Evolutionary conservation across 2,113 vertebrate genomes (phyloP), one percentile per base, ranked within the genome.

Genomic region (Elaphurus davidianus): DNA sequence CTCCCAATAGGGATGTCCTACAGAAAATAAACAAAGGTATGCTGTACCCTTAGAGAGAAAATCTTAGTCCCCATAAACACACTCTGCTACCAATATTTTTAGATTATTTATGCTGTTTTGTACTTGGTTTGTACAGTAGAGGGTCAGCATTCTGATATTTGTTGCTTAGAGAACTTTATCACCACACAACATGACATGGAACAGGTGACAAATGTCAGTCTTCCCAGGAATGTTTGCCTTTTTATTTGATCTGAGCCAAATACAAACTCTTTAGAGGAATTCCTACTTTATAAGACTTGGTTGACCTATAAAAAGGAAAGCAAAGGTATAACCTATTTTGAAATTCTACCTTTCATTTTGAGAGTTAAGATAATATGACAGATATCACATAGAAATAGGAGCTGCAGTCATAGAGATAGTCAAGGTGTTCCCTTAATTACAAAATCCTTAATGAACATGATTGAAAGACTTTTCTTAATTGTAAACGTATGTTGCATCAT

Each of bases 181-280:
- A 59, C 12, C 55, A 91, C 5, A 74, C 40, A 45, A 78, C 91
- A 88, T 74, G 96, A 27, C 87, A 97, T 43, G n/a, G 27, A 96
- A 95, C 86, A 59, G 89, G 64, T 97, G 67, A 90, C 94, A 90
- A 94, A 97, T 91, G 86, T 90, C 36, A 89, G 92, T 98, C 98
- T 98, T 97, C 36, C 78, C 78, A 95, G 87, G 89, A 60, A 6
- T 94, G 55, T 96, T 98, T 98, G 45, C 83, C 88, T 96, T 98
- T 81, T 59, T 62, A 87, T 79, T 96, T 94, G 88, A 88, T 92
- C 62, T 71, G 71, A 97, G 94, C 28, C 19, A 98, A 84, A 97
- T 64, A 47, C 95, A 92, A 98, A 92, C 21, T 97, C 8, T 28
- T 96, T 4, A 54, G 60, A 64, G 47, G 45, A 97, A 90, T 76